Base-by-base conservation (phyloP, 2,797 vertebrate genomes). In the Phylloscopus collybita region DNA sequence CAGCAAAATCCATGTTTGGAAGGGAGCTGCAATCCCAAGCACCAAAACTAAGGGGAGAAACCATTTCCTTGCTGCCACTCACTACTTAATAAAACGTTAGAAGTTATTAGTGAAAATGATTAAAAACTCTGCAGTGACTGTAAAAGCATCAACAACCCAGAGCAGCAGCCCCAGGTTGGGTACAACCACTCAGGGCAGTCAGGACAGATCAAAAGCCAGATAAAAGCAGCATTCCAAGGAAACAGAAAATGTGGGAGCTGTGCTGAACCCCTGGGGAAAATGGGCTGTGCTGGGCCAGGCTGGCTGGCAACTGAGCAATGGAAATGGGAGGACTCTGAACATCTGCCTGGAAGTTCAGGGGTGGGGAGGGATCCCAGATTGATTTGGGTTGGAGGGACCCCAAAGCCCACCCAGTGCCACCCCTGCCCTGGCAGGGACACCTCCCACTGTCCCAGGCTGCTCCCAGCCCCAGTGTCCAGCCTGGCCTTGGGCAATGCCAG, bases 331-430 rank as follows among this genome's bases (percentile, higher is more conserved):
- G 34, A 11, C 3, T 32, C 25, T 21, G 19, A 30, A 83, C 8
- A 69, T 16, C 47, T 59, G 69, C 50, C 40, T 88, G 69, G n/a
- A 53, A 59, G 11, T n/a, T 66, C 60, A 71, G 53, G 27, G 7
- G 0, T 16, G 44, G 15, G 9, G 36, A 67, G 13, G 12, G 44
- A 65, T 34, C 2, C 0, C 21, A 32, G 29, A 18, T 1, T 19
- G 59, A 16, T 7, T 29, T 73, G 32, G 45, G 54, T 3, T 42
- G 49, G 15, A 47, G 6, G 16, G 69, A 47, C 5, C 15, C 4
- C 0, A 64, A 1, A 64, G 0, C 17, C 5, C 19, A 19, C 1
- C 22, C 36, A 4, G 1, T 3, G 0, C 44, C 74, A 22, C 3
- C 50, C 66, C 59, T 16, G 57, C 34, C 65, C 12, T 19, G 73